These are phyloP conservation scores for Diplazon laetatorius DNA, from an alignment of 2,888 invertebrate species.

Conservation along the genomic window DNA sequence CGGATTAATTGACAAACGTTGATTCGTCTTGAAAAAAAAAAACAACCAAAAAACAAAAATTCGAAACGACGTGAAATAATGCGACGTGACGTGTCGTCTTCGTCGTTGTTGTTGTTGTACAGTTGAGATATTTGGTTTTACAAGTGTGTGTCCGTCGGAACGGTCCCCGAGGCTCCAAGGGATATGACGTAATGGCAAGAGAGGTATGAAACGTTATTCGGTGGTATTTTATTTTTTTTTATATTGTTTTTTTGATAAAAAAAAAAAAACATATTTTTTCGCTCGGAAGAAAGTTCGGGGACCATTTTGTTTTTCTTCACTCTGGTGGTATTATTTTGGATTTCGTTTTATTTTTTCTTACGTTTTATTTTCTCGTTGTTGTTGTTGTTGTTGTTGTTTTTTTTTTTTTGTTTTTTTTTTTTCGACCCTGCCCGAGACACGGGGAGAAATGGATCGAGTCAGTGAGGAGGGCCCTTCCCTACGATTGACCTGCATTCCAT, in stretches of 20 bases:
- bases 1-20: too few relatives aligned
- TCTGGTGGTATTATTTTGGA: too few relatives aligned
- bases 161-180: constrained; percentile 81
- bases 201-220: constrained; percentile 81
- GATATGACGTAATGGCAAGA: constrained; percentile 84
- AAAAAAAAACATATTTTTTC: too few relatives aligned
- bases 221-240: constrained; percentile 22
- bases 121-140: constrained; percentile 73
- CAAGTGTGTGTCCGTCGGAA: constrained; percentile 80
- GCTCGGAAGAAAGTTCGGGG: too few relatives aligned
- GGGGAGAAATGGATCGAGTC: constrained; percentile 2
- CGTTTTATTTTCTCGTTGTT: too few relatives aligned
- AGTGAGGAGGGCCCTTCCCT: constrained; percentile 58
- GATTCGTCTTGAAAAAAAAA: too few relatives aligned
- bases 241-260: background rate
- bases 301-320: too few relatives aligned
- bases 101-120: constrained; percentile 65
- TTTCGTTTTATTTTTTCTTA: too few relatives aligned
- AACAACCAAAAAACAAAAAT: too few relatives aligned
- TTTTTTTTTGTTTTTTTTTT: constrained; percentile 1
- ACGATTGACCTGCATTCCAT: constrained; percentile 62
- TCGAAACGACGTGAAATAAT: constrained; percentile 65
- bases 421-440: background rate
- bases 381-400: too few relatives aligned
- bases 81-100: constrained; percentile 73